A percentile compares a stretch with the other conserved stretches of the same genome.
phyloP scores from a whole-genome alignment of 2,888 invertebrate genomes.

The Nemoura dubitans region DNA sequence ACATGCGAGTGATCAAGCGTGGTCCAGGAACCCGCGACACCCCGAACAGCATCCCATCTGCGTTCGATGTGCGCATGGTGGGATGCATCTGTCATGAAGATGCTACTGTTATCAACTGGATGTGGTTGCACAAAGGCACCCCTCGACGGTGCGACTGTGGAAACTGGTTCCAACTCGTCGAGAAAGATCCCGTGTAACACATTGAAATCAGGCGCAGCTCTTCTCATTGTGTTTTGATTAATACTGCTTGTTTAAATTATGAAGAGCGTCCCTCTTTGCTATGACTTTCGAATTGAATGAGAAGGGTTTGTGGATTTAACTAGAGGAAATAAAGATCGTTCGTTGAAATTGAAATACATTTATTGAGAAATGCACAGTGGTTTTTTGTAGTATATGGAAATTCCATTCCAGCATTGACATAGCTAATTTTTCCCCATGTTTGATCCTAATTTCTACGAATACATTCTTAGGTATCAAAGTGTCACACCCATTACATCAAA shows the following conservation, averaged over 20 bases:
- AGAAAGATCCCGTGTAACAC: slow-evolving; percentile 63
- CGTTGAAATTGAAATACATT: neutral
- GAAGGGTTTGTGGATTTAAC: neutral
- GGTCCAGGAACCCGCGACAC: slow-evolving; percentile 81
- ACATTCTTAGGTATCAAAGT: too few species aligned
- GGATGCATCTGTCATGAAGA: slow-evolving; percentile 98
- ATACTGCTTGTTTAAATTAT: neutral
- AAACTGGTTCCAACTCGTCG: slow-evolving; percentile 93
- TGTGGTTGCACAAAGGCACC: slow-evolving; percentile 91
- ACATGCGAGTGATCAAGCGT: slow-evolving; percentile 83
- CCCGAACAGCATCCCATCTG: slow-evolving; percentile 91
- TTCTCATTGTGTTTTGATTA: neutral
- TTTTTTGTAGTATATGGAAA: too few species aligned
- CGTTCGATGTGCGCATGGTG: slow-evolving; percentile 87
- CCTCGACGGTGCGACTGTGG: slow-evolving; percentile 96
- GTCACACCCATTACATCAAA: too few species aligned
- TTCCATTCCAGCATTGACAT: too few species aligned
- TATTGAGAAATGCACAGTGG: neutral
- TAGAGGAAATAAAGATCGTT: neutral
- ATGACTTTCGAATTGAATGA: neutral
- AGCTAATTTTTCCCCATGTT: too few species aligned
- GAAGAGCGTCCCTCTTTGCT: neutral
- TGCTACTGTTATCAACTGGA: slow-evolving; percentile 88
- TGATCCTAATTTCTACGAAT: too few species aligned
- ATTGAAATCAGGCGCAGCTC: neutral